A percentile compares a stretch with the other conserved stretches of the same genome.
phyloP scores from a whole-genome alignment of 2,888 invertebrate genomes.

The Oscheius sp. region DNA sequence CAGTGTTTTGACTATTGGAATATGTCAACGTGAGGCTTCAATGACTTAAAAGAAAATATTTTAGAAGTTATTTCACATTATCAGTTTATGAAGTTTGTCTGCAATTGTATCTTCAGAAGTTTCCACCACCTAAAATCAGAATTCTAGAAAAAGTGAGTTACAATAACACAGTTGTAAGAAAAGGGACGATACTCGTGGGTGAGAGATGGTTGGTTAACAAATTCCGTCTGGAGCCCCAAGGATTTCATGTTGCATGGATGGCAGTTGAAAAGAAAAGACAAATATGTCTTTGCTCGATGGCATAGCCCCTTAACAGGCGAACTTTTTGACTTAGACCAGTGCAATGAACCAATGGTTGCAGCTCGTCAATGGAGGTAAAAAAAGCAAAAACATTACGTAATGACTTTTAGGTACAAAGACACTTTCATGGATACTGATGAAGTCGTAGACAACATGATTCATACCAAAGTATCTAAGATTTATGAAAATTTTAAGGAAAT shows the following conservation, averaged over 20 bases:
- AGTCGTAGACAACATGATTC: conserved; percentile 23
- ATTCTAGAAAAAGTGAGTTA: too few species aligned
- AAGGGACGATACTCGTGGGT: conserved; percentile 49
- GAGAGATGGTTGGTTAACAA: conserved; percentile 55
- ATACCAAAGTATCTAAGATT: neutral
- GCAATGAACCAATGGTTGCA: conserved; percentile 29
- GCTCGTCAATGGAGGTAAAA: conserved; percentile 36
- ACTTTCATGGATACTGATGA: conserved; percentile 32
- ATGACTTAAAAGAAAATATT: neutral
- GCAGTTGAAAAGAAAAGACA: conserved; percentile 44
- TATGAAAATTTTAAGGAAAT: neutral
- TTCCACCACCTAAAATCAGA: conserved; percentile 25
- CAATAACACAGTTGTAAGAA: too few species aligned
- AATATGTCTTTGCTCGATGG: conserved; percentile 43
- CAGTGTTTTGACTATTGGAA: conserved; percentile 31
- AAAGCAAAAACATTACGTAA: neutral
- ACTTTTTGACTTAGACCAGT: conserved; percentile 33
- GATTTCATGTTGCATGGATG: conserved; percentile 59
- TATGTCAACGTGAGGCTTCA: conserved; percentile 17
- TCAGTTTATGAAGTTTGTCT: conserved; percentile 54
- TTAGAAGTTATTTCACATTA: conserved; percentile 39
- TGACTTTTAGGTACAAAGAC: conserved; percentile 40
- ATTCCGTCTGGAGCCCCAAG: conserved; percentile 40
- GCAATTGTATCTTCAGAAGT: conserved; percentile 43
- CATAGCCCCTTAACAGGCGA: conserved; percentile 44